Evolutionary conservation across 2,113 vertebrate genomes (phyloP).

Genomic region (Drymodes brunneopygia): DNA sequence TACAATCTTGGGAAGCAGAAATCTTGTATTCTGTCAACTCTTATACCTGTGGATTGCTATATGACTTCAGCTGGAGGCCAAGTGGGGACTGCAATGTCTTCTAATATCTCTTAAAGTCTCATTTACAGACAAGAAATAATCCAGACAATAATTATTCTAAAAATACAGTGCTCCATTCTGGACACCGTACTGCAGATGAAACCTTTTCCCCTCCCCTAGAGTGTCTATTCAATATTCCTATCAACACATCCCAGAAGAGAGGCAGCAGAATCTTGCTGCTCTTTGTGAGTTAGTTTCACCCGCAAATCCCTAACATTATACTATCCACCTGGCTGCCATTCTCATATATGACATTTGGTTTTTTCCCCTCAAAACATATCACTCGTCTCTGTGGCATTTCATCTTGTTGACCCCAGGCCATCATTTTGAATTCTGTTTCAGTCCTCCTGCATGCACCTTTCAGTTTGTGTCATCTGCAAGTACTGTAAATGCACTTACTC

Average conservation of each 20-base stretch:
- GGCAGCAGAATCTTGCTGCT: not conserved
- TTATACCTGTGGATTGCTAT: not conserved
- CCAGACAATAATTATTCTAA: not conserved
- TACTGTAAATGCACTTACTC: not conserved
- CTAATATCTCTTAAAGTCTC: not conserved
- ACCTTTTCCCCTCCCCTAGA: not conserved
- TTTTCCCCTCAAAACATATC: not conserved
- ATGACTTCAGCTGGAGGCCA: not conserved
- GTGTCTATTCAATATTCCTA: not conserved
- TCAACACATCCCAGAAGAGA: not conserved
- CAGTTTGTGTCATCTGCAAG: not conserved
- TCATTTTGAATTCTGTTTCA: not conserved
- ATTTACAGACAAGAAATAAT: not conserved
- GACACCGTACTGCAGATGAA: not conserved
- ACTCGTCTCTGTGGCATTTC: not conserved
- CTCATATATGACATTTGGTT: not conserved
- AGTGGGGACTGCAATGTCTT: not conserved
- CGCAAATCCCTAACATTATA: not conserved
- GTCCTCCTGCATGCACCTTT: not conserved
- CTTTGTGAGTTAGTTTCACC: not conserved
- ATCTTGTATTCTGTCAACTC: not conserved
- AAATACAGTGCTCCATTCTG: not conserved
- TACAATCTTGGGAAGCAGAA: not conserved
- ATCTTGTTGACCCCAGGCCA: not conserved
- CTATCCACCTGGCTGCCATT: not conserved